These are phyloP conservation scores for Rhogogaster chlorosoma DNA, from an alignment of 2,888 invertebrate species.

Conservation along the genomic window DNA sequence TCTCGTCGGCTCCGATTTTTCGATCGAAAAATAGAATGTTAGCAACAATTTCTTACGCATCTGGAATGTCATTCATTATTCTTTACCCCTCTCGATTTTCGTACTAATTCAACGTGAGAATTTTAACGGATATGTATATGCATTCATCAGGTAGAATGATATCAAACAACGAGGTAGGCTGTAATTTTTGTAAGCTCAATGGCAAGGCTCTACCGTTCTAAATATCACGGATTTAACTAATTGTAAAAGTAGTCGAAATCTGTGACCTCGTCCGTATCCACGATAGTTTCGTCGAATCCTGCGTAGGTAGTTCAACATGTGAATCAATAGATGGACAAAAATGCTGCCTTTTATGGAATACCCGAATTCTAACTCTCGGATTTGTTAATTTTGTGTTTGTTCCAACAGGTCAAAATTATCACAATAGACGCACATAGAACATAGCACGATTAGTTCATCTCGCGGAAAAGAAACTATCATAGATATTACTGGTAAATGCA, in stretches of 20 bases:
- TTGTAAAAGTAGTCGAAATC: slow-evolving; percentile 13
- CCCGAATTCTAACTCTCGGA: background rate
- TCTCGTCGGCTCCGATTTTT: background rate
- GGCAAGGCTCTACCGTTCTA: slow-evolving; percentile 7
- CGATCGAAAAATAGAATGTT: background rate
- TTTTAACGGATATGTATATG: background rate
- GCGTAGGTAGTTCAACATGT: slow-evolving; percentile 6
- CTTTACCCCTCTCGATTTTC: background rate
- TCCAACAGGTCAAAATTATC: background rate
- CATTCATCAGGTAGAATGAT: background rate
- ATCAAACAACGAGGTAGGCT: background rate
- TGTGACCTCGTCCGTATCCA: slow-evolving; percentile 25
- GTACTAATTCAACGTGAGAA: background rate
- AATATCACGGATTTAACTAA: slow-evolving; percentile 12
- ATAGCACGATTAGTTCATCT: background rate
- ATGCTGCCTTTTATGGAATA: background rate
- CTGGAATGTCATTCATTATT: background rate
- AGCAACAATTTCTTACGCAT: background rate
- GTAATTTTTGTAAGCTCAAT: slow-evolving; percentile 1
- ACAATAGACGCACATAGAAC: background rate
- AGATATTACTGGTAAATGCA: background rate
- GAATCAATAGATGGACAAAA: background rate
- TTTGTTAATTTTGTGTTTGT: background rate
- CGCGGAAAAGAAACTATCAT: background rate
- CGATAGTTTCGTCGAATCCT: slow-evolving; percentile 5